Percentiles rank a stretch among this genome's conserved stretches.
phyloP scores from a whole-genome alignment of 2,888 invertebrate species.

The Cephonodes hylas region DNA sequence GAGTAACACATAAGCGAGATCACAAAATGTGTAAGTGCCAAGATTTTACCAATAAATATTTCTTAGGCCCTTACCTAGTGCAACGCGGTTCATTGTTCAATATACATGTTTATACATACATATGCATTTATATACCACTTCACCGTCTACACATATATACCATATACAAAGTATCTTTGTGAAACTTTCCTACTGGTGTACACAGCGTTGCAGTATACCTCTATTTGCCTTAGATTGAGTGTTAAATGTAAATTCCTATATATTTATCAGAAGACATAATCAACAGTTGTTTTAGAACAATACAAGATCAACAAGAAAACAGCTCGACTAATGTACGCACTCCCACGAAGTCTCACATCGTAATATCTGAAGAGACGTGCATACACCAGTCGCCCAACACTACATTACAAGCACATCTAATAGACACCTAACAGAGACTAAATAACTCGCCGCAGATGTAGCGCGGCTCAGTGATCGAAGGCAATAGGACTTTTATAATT shows the following conservation, averaged over 20 bases:
- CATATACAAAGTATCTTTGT: background rate
- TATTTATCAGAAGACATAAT: conserved; percentile 56
- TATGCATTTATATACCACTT: background rate
- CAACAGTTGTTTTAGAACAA: conserved; percentile 60
- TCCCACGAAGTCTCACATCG: background rate
- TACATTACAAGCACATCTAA: conserved; percentile 65
- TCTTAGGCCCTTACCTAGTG: conserved; percentile 57
- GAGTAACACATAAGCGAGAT: conserved; percentile 10
- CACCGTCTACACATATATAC: background rate
- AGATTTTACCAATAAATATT: conserved; percentile 44
- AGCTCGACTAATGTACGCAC: conserved; percentile 18
- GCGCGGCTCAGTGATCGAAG: conserved; percentile 77
- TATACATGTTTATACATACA: conserved; percentile 11
- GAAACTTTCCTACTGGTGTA: background rate
- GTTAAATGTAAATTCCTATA: conserved; percentile 21
- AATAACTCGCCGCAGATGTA: conserved; percentile 55
- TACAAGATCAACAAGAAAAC: conserved; percentile 61
- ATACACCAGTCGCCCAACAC: conserved; percentile 23
- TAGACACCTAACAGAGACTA: conserved; percentile 66
- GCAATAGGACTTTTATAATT: conserved; percentile 71
- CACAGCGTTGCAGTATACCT: background rate
- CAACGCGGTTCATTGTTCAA: conserved; percentile 8
- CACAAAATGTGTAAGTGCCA: conserved; percentile 44
- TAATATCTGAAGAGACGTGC: background rate
- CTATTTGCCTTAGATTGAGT: background rate